Conservation (phyloP, 2,797 vertebrate genomes). For the Tapirus indicus region DNA sequence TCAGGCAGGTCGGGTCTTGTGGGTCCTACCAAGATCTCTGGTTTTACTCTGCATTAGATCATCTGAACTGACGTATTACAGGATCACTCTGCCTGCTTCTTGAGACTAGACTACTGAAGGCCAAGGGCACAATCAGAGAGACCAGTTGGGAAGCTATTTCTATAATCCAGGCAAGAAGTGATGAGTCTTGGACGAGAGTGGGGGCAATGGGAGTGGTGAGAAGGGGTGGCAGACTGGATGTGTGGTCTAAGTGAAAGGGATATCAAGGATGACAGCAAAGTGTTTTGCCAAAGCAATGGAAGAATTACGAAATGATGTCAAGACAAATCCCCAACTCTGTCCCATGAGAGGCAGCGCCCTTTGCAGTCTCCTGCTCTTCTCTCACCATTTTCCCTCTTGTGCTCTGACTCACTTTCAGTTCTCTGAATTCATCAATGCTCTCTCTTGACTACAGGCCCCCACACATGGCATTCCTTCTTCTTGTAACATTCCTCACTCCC, state of each 20-base stretch:
- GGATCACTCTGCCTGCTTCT: not conserved
- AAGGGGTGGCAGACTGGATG: not conserved
- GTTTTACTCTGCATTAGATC: not conserved
- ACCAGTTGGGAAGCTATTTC: not conserved
- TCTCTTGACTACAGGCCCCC: not conserved
- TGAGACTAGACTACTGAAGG: not conserved
- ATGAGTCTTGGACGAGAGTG: not conserved
- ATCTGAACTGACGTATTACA: not conserved
- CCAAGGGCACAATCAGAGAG: not conserved
- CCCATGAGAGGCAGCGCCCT: not conserved
- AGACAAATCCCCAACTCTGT: not conserved
- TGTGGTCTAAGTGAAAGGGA: not conserved
- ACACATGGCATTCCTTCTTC: not conserved
- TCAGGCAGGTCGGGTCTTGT: not conserved
- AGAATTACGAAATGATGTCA: not conserved
- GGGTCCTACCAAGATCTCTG: not conserved
- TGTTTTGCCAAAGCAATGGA: not conserved
- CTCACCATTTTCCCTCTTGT: not conserved
- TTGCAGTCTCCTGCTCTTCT: not conserved
- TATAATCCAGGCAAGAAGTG: not conserved
- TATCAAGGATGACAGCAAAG: slow-evolving; percentile 6
- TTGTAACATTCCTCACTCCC: not conserved
- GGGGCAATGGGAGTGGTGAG: not conserved
- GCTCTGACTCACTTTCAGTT: not conserved
- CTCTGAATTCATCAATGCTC: not conserved